Percentiles rank a stretch among this genome's conserved stretches.
These are phyloP conservation scores for Trematomus loennbergii DNA, from an alignment of 2,113 vertebrate species.

Conservation along the genomic window DNA sequence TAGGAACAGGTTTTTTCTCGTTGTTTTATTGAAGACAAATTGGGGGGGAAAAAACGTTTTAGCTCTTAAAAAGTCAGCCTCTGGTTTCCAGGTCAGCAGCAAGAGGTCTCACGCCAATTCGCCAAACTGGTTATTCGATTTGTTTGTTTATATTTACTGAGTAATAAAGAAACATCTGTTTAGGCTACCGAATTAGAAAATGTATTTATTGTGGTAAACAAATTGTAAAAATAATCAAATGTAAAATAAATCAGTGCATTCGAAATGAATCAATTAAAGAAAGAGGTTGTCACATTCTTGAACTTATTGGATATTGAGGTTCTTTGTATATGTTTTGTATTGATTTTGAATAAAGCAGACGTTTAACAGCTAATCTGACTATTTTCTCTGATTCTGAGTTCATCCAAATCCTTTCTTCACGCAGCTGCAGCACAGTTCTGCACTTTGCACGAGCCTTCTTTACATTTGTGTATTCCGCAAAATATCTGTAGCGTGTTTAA, in stretches of 20 bases:
- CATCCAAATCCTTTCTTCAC: not conserved
- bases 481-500: not conserved
- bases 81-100: conserved; percentile 30
- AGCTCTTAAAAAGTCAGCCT: not conserved
- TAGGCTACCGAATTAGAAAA: not conserved
- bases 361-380: not conserved
- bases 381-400: not conserved
- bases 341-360: not conserved
- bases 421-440: conserved; percentile 29
- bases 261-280: conserved; percentile 7
- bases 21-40: conserved; percentile 20
- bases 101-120: conserved; percentile 35
- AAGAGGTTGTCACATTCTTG: conserved; percentile 15
- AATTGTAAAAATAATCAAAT: conserved; percentile 4
- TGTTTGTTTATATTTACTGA: conserved; percentile 22
- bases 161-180: not conserved
- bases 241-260: conserved; percentile 60
- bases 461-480: conserved; percentile 23
- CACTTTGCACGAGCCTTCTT: conserved; percentile 54
- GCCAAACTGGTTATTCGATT: conserved; percentile 8
- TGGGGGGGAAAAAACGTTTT: not conserved
- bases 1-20: not conserved
- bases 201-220: not conserved
- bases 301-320: conserved; percentile 28
- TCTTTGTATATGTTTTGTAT: not conserved